These are phyloP conservation scores for Mactromeris polynyma DNA, from an alignment of 2,888 invertebrate genomes.

Conservation along the genomic window DNA sequence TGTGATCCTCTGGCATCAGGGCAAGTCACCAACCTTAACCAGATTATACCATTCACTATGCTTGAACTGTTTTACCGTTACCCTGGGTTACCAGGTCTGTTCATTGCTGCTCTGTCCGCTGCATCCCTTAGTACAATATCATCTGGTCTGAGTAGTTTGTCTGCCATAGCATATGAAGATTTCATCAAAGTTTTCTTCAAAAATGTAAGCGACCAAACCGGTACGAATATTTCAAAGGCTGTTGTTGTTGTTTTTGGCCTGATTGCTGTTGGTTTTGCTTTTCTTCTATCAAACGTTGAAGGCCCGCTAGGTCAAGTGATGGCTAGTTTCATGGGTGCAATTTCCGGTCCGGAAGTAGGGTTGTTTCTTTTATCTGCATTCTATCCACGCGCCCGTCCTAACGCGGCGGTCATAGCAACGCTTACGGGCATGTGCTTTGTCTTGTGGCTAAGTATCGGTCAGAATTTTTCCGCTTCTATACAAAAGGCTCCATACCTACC, in stretches of 20 bases:
- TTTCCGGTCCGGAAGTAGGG: constrained; percentile 39
- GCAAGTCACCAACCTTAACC: constrained; percentile 50
- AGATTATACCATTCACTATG: constrained; percentile 55
- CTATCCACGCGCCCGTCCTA: constrained; percentile 22
- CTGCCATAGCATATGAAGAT: constrained; percentile 61
- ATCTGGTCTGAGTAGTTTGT: constrained; percentile 54
- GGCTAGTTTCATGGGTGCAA: constrained; percentile 49
- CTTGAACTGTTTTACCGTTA: constrained; percentile 47
- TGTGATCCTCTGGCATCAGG: constrained; percentile 60
- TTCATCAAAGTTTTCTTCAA: constrained; percentile 42
- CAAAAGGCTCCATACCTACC: constrained; percentile 35
- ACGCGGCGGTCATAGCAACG: constrained; percentile 16
- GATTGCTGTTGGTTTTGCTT: constrained; percentile 38
- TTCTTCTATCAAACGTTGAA: too few species aligned
- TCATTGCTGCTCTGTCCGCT: constrained; percentile 55
- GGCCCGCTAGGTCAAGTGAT: constrained; percentile 46
- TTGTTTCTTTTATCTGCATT: constrained; percentile 41
- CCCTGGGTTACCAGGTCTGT: constrained; percentile 58
- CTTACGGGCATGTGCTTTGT: constrained; percentile 15
- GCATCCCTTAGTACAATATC: constrained; percentile 63
- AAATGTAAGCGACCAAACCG: constrained; percentile 27
- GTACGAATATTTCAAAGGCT: constrained; percentile 37
- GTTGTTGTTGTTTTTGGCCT: constrained; percentile 46
- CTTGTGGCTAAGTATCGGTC: constrained; percentile 39
- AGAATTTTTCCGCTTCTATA: constrained; percentile 31